A percentile compares a stretch with the other conserved stretches of the same genome.
These are phyloP conservation scores for Apostichopus parvimensis DNA, from an alignment of 35 echinoderm and acorn worm species.

Conservation along the genomic window DNA sequence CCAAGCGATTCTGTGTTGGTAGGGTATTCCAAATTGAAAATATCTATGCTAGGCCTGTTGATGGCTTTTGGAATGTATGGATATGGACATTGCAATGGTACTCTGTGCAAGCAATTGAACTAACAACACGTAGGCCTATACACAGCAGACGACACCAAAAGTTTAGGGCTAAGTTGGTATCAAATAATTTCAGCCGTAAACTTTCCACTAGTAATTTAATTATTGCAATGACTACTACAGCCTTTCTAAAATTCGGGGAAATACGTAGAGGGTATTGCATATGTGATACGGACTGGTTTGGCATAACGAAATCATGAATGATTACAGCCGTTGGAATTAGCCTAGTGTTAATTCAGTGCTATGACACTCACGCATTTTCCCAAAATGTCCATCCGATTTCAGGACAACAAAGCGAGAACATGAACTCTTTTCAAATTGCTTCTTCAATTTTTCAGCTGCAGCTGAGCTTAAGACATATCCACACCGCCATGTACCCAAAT, in stretches of 20 bases:
- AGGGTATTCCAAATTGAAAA: too few species aligned
- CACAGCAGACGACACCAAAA: conserved; percentile 13
- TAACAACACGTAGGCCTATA: too few species aligned
- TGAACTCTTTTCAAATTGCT: conserved; percentile 4
- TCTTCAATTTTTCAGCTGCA: conserved; percentile 16
- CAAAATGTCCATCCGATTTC: conserved; percentile 27
- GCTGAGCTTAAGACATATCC: not conserved
- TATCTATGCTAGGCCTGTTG: too few species aligned
- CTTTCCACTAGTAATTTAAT: not conserved
- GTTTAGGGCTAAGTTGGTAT: not conserved
- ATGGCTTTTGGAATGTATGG: too few species aligned
- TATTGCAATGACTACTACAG: not conserved
- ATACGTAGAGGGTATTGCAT: not conserved
- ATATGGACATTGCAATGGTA: too few species aligned
- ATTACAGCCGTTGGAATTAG: not conserved
- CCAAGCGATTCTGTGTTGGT: too few species aligned
- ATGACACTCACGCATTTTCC: not conserved
- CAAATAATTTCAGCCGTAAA: not conserved
- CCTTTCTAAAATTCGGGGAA: not conserved
- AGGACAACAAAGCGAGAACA: conserved; percentile 28
- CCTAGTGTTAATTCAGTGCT: not conserved
- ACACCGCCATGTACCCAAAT: not conserved
- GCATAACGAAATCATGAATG: not conserved
- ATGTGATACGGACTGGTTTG: not conserved
- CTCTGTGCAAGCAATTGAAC: too few species aligned